Evolutionary conservation across 2,888 invertebrate species (phyloP), one percentile per base, ranked within the genome.

Genomic region (Leptinotarsa peninsularis): DNA sequence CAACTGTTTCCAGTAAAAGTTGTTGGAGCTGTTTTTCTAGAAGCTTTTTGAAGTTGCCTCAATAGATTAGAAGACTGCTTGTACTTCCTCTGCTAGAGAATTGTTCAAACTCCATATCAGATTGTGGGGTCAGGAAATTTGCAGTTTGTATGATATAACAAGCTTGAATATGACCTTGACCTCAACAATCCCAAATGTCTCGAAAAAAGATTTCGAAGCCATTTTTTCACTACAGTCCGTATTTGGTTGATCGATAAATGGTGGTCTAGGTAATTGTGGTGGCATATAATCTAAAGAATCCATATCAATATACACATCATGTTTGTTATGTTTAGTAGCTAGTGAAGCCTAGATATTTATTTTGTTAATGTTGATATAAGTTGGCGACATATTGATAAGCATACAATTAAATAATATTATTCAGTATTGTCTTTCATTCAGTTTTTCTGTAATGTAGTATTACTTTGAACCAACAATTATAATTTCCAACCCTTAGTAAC

Each of bases 231-330:
- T 14, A 14, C 58, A 21, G 33, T 63, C 33, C 13, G 5, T 63
- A 63, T 49, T 23, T 50, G 49, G 27, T 56, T 73, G 23, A n/a
- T 52, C 43, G 68, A 23, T 66, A 10, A 49, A 43, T 23, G 58
- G 15, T 27, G 71, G 49, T 58, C 17, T 49, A 33, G 21, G n/a
- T 71, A 27, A 17, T 49, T 74, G 66, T 14, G 67, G 63, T 63
- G 71, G 60, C 67, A 54, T 77, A 67, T 74, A 77, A 72, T 66
- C 71, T 72, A 73, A 78, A 58, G 13, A 68, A 77, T 71, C 66
- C 80, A 79, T 80, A 80, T 80, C 80, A 80, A 71, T 80, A 79
- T 79, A 80, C 80, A 80, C 80, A 79, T 80, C 80, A 77, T 75
- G 52, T 79, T 79, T 79, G 78, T 79, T 78, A 78, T 69, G 73